Conservation (phyloP, 1,140 invertebrate species). For the Monomorium pharaonis region DNA sequence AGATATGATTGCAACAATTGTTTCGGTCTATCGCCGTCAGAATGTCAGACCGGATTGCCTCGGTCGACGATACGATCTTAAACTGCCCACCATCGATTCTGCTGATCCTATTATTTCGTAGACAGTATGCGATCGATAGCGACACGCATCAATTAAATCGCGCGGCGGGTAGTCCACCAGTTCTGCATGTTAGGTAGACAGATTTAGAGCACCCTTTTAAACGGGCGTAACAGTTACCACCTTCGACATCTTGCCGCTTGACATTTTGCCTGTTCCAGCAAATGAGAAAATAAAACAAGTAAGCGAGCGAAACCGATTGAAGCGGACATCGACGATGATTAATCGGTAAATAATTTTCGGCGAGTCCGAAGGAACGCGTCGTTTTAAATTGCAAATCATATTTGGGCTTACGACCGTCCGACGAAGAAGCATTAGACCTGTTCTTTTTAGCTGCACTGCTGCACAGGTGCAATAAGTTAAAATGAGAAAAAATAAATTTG, state of each 20-base stretch:
- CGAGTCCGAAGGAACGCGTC: conserved; percentile 4
- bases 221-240: conserved; percentile 24
- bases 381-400: conserved; percentile 45
- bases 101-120: conserved; percentile 51
- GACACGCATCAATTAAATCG: conserved; percentile 60
- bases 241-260: conserved; percentile 9
- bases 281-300: conserved; percentile 10
- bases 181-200: conserved; percentile 3
- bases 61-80: conserved; percentile 54
- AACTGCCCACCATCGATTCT: neutral
- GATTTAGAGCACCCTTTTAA: conserved; percentile 21
- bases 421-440: conserved; percentile 6
- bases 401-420: conserved; percentile 15
- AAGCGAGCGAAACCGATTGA: neutral
- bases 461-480: too few species aligned
- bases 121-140: conserved; percentile 42
- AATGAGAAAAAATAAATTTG: too few species aligned
- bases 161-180: conserved; percentile 19
- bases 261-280: conserved; percentile 2
- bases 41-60: conserved; percentile 45
- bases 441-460: too few species aligned
- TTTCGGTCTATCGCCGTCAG: conserved; percentile 24
- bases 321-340: conserved; percentile 21
- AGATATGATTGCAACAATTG: conserved; percentile 42
- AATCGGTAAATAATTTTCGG: conserved; percentile 42